Conservation (phyloP, 2,888 invertebrate species). For the Sarcophaga subvicina region DNA sequence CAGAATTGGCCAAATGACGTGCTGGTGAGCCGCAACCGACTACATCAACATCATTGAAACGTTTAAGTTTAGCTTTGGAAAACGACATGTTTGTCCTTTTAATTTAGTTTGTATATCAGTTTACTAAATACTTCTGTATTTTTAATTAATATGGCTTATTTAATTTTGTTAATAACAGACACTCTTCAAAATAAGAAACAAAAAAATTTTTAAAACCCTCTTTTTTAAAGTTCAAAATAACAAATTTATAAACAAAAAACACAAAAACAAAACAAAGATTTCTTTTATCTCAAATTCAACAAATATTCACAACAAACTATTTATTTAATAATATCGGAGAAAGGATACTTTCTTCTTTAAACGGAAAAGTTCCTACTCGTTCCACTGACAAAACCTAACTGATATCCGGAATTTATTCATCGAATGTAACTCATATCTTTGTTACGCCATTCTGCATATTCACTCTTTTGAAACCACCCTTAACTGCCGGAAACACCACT, state of each 20-base stretch:
- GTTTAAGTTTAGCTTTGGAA: conserved; percentile 81
- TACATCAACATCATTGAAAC: conserved; percentile 81
- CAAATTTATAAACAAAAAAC: conserved; percentile 66
- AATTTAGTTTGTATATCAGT: not conserved
- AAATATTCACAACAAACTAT: conserved; percentile 56
- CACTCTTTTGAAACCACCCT: conserved; percentile 43
- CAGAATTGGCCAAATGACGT: conserved; percentile 43
- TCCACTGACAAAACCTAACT: conserved; percentile 78
- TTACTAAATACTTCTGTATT: not conserved
- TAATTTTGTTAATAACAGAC: conserved; percentile 19
- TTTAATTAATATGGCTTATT: not conserved
- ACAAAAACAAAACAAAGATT: conserved; percentile 65
- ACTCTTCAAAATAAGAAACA: conserved; percentile 40
- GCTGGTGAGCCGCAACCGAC: conserved; percentile 73
- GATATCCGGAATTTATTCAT: conserved; percentile 63
- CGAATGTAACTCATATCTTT: conserved; percentile 62
- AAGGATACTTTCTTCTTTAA: conserved; percentile 67
- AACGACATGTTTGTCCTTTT: conserved; percentile 76
- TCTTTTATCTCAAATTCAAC: conserved; percentile 56
- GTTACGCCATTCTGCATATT: conserved; percentile 7
- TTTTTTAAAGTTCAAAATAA: conserved; percentile 62
- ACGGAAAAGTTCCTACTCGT: conserved; percentile 75
- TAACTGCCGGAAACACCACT: conserved; percentile 38
- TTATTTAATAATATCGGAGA: conserved; percentile 37
- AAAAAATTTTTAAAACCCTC: conserved; percentile 11